Base-by-base conservation (phyloP, 2,113 vertebrate species). In the Archilochus colubris region DNA sequence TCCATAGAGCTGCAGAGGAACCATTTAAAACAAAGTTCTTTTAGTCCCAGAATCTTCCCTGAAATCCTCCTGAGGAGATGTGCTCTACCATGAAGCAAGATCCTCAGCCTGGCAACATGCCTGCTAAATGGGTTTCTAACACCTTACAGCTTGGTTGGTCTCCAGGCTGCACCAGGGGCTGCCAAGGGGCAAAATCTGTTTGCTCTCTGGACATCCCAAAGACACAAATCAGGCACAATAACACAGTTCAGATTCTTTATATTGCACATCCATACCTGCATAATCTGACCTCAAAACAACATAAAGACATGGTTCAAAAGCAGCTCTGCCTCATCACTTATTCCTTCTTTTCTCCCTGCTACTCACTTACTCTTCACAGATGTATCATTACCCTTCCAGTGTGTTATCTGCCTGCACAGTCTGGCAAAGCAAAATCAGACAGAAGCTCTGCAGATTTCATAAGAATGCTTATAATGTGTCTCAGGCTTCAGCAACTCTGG, bases 401-500 rank as follows among this genome's bases (percentile, higher is more conserved):
- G 33, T 55, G 24, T 19, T 75, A 38, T 55, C 75, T 67, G 54
- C 67, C 73, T n/a, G 25, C 75, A 75, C 48, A 86, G 46, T 27
- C 76, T 77, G 79, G 31, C 63, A 78, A 76, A 66, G 68, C 50
- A 62, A 86, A 82, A 59, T 17, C 62, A 70, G 69, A 33, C 62
- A 55, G 16, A 43, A 88, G 33, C 86, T 86, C 66, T 82, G 44
- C 82, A 73, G 59, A 40, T 94, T 80, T 86, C 85, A 44, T 85
- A 59, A 72, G 66, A 87, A 54, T 16, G 55, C 67, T 79, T 79
- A 58, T 82, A 64, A 77, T 2, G 22, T 87, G 73, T 62, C 96
- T 83, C 15, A 51, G 84, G 82, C 77, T 92, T 73, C 91, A 94
- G 48, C 50, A 74, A 21, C 91, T 90, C 70, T 87, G 80, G 70